Percentiles rank a stretch among this genome's conserved stretches.
These are phyloP conservation scores for Eledone cirrhosa DNA, from an alignment of 2,888 invertebrate species.

Conservation along the genomic window DNA sequence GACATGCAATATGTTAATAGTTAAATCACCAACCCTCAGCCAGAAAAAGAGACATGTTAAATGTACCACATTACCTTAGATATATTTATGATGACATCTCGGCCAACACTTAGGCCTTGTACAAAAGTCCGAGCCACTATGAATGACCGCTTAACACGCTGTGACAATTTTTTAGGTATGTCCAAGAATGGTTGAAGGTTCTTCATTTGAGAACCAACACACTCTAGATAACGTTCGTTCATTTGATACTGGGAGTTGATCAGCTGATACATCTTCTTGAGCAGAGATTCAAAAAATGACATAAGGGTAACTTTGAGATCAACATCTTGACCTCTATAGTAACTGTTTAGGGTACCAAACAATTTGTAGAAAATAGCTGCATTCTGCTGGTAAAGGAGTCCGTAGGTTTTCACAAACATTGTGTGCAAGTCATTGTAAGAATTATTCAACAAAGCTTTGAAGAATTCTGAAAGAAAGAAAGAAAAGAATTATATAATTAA, in stretches of 20 bases:
- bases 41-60: neutral
- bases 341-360: constrained; percentile 87
- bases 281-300: constrained; percentile 89
- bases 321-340: constrained; percentile 77
- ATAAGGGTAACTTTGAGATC: constrained; percentile 89
- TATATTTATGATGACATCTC: constrained; percentile 75
- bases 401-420: constrained; percentile 96
- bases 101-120: constrained; percentile 84
- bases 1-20: no score
- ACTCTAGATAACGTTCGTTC: constrained; percentile 81
- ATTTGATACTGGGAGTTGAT: constrained; percentile 92
- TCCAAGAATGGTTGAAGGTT: constrained; percentile 94
- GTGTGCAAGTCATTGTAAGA: constrained; percentile 89
- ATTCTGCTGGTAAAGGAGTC: constrained; percentile 92
- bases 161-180: constrained; percentile 88
- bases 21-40: no score
- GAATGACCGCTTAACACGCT: constrained; percentile 90
- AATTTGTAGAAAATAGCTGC: constrained; percentile 91
- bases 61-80: constrained; percentile 54
- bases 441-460: constrained; percentile 82
- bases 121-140: constrained; percentile 94
- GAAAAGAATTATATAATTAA: neutral
- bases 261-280: constrained; percentile 90
- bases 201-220: constrained; percentile 91
- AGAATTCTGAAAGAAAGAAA: constrained; percentile 79